Base-by-base conservation (phyloP, 2,888 invertebrate genomes). In the Tenthredo mesomela region DNA sequence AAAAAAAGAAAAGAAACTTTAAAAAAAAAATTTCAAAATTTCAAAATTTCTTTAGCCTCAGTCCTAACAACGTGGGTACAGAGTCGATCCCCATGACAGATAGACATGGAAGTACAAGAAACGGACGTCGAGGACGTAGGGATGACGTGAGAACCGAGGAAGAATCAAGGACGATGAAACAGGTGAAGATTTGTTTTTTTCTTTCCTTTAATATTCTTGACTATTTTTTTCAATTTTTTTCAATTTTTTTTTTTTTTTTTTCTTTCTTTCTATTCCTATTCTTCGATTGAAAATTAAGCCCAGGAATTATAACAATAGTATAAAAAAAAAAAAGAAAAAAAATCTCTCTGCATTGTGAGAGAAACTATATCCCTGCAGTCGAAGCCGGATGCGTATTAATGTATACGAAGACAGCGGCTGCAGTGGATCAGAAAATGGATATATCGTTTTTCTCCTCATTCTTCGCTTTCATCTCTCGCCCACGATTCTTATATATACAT, bases 131-230 rank as follows among this genome's bases (percentile, higher is more conserved):
- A 37, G 58, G 88, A 47, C 90, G 90, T 86, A 89, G 90, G 18
- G 90, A 89, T 54, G 89, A 92, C 82, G 88, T 89, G 9, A 89
- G 92, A 85, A 92, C 91, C 7, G 92, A 92, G 65, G 90, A 90
- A 47, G 92, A 93, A 87, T 91, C 92, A 18, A 89, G 90, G 7
- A 93, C 93, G 5, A 93, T 93, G 89, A 92, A 92, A 86, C 93
- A 93, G 91, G 92, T 92, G 21, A 33, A 25, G 29, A 50, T 33
- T 50, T 54, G n/a, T 18, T 15, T 50, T 47, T 47, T 15, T 12
- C 15, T 4, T 33, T 33, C 33, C 4, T 33, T 4, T 33, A 2
- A 33, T 1, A 43, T 43, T 43, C 47, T 15, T 3, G 3, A 47
- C 12, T 0, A 15, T 47, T 47, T 47, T 5, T 80, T 40, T 40